Evolutionary conservation across 2,888 invertebrate species (phyloP).

Genomic region (Julus scanicus): DNA sequence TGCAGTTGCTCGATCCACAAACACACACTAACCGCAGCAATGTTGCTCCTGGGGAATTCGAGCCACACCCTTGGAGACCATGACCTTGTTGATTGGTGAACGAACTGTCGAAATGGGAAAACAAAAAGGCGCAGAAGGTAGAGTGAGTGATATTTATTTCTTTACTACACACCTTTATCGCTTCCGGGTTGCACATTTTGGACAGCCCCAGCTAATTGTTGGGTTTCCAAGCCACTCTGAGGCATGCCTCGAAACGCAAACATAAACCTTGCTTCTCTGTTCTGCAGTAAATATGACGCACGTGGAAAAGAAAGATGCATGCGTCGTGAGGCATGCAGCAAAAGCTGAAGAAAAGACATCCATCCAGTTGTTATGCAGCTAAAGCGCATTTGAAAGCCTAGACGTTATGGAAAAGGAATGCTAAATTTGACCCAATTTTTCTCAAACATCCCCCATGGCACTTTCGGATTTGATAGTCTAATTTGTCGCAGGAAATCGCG

Average conservation of each 20-base stretch:
- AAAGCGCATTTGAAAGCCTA: neutral
- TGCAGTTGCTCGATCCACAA: neutral
- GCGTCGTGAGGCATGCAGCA: no score
- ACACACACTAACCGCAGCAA: neutral
- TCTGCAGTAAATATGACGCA: neutral
- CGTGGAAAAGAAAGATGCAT: no score
- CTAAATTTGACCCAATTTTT: slow-evolving; percentile 3
- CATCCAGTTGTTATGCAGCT: no score
- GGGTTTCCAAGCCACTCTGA: neutral
- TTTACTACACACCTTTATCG: neutral
- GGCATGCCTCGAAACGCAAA: neutral
- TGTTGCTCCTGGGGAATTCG: neutral
- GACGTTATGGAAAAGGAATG: neutral
- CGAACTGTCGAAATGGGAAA: neutral
- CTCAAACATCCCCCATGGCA: neutral
- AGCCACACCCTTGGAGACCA: slow-evolving; percentile 12
- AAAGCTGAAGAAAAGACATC: no score
- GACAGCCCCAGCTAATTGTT: neutral
- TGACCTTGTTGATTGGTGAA: slow-evolving; percentile 15
- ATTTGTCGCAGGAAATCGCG: neutral
- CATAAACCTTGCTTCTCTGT: neutral
- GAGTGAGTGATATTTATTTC: neutral
- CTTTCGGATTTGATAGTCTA: neutral
- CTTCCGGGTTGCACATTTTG: neutral
- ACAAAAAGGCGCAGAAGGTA: neutral